Conservation (phyloP, 2,113 vertebrate species). For the Dasyornis broadbenti region DNA sequence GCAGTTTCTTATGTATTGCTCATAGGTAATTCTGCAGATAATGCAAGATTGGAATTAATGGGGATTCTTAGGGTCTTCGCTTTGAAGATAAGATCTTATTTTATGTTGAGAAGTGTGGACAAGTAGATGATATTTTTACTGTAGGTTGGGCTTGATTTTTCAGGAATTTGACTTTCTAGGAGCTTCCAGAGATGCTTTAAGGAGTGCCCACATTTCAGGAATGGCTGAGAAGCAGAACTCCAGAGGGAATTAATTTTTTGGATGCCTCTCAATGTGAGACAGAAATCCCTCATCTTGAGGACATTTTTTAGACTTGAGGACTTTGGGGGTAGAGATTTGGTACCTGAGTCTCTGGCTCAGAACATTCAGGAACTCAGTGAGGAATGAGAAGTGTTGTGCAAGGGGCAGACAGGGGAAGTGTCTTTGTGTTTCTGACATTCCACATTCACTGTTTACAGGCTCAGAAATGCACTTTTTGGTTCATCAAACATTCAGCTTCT, state of each 20-base stretch:
- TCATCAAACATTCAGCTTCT: neutral
- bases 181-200: neutral
- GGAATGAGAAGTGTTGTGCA: neutral
- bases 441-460: neutral
- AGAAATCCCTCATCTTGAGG: neutral
- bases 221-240: neutral
- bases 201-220: neutral
- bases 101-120: neutral
- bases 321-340: neutral
- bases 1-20: neutral
- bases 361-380: neutral
- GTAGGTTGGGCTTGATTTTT: neutral
- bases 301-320: neutral
- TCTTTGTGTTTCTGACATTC: neutral
- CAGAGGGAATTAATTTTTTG: accelerated
- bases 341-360: neutral
- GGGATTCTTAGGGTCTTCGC: neutral
- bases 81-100: neutral
- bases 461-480: neutral
- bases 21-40: neutral
- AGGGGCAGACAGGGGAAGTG: neutral
- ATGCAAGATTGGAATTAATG: neutral
- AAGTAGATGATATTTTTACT: neutral
- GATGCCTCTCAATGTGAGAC: neutral
- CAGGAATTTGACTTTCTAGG: neutral